Conservation (phyloP, 2,888 invertebrate genomes). For the Chloroclystis v-ata region DNA sequence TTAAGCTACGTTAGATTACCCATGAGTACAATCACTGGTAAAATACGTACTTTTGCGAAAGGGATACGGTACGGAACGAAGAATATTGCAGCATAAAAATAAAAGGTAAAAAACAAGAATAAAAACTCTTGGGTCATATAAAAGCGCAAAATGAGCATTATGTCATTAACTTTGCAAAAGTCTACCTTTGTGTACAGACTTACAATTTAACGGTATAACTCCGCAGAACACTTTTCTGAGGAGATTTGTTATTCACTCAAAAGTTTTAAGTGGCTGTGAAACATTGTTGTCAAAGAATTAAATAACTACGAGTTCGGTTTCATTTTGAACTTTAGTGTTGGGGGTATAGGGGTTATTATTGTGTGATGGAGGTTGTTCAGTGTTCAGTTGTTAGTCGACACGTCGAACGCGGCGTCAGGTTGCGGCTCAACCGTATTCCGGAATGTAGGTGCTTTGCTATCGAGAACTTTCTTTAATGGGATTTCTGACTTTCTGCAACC, state of each 20-base stretch:
- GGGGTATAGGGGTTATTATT: conserved; percentile 44
- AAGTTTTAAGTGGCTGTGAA: conserved; percentile 77
- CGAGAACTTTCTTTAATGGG: conserved; percentile 39
- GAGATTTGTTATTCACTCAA: conserved; percentile 76
- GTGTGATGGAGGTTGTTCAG: conserved; percentile 34
- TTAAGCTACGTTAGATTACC: neutral
- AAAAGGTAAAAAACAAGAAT: conserved; percentile 3
- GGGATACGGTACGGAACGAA: neutral
- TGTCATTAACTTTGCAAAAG: conserved; percentile 62
- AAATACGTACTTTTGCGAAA: neutral
- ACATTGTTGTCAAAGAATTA: conserved; percentile 71
- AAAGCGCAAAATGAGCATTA: conserved; percentile 46
- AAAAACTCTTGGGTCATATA: conserved; percentile 13
- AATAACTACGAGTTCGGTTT: conserved; percentile 38
- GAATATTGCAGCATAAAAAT: neutral
- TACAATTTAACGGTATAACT: conserved; percentile 74
- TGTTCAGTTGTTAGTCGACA: conserved; percentile 55
- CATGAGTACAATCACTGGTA: neutral
- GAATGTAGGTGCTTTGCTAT: conserved; percentile 42
- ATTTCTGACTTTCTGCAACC: conserved; percentile 9
- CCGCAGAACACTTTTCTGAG: conserved; percentile 66
- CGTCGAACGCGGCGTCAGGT: conserved; percentile 57
- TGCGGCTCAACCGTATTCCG: conserved; percentile 53
- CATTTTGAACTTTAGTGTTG: conserved; percentile 35
- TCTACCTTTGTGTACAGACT: conserved; percentile 59